Percentiles rank a stretch among this genome's conserved stretches.
These are phyloP conservation scores for Drosophila borealis DNA, from an alignment of 2,888 invertebrate species.

Conservation along the genomic window DNA sequence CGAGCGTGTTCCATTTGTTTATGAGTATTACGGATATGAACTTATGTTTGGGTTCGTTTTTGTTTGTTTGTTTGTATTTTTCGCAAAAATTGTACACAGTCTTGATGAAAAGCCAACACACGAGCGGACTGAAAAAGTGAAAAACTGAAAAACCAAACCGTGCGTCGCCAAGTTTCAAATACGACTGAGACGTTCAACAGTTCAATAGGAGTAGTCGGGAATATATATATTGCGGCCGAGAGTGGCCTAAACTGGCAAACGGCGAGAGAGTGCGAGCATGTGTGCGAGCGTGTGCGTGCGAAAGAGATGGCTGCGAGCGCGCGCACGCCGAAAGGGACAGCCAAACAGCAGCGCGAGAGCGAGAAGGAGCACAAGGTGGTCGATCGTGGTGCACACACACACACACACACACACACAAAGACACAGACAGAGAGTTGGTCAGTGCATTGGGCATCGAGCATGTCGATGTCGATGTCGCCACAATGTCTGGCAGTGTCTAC, in stretches of 20 bases:
- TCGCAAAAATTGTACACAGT: conserved; percentile 28
- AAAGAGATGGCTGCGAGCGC: conserved; percentile 9
- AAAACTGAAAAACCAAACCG: conserved; percentile 61
- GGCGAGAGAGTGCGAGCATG: conserved; percentile 21
- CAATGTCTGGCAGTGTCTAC: conserved; percentile 82
- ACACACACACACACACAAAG: conserved; percentile 8
- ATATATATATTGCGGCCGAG: conserved; percentile 46
- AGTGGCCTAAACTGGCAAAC: conserved; percentile 70
- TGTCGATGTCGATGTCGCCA: conserved; percentile 77
- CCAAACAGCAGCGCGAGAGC: neutral
- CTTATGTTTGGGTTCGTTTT: conserved; percentile 36
- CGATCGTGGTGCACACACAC: neutral
- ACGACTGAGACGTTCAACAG: conserved; percentile 70
- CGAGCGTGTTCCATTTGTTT: conserved; percentile 54
- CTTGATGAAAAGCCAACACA: conserved; percentile 17
- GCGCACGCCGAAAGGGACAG: conserved; percentile 20
- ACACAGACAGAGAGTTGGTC: conserved; percentile 28
- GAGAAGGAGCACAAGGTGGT: conserved; percentile 5
- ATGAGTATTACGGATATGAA: conserved; percentile 43
- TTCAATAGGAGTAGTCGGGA: conserved; percentile 66
- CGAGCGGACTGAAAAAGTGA: conserved; percentile 24
- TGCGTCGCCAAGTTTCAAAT: conserved; percentile 76
- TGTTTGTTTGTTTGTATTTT: conserved; percentile 10
- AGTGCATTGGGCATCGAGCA: conserved; percentile 55
- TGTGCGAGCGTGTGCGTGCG: conserved; percentile 8